Base-by-base conservation (phyloP, 2,113 vertebrate genomes). In the Otocyon megalotis region DNA sequence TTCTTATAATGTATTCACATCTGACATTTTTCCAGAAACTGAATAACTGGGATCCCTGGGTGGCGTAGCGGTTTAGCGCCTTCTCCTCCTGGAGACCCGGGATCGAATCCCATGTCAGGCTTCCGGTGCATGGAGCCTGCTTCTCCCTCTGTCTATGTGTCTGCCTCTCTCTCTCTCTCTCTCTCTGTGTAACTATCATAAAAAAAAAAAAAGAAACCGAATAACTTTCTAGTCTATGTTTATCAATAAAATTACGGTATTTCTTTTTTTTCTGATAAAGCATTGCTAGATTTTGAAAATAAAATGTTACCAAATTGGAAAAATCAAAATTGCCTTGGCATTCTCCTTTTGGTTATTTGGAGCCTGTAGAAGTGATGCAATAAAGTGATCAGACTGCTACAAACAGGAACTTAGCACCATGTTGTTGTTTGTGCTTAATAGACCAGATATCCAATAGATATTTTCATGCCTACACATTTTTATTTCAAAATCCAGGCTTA, bases 1-100 rank as follows among this genome's bases (percentile, higher is more conserved):
- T 94, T 93, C 50, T 89, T 96, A 48, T 10, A 83, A 76, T 81
- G 1, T 84, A 56, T 67, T 95, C 50, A 65, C 53, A 87, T 93
- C 4, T 72, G 58, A 74, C 77, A 94, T 63, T 93, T 11, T 53
- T 15, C 28, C 60, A 26, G 10, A 88, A 71, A 69, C 32, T 22
- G 12, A 74, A 17, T 81, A 88, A 58, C 17, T 84, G 43, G 43
- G 43, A 6, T 43, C 43, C 43, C 43, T 43, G 43, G 43, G 43
- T 43, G 43, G 43, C 5, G 43, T 5, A 43, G 43, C 5, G 43
- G 43, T 43, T 43, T 43, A 43, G 43, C 1, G 43, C 43, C 43
- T 43, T n/a, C n/a, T n/a, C n/a, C n/a, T 43, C 43, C 43, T 43
- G 5, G 43, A 43, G 43, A 43, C 43, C 43, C 43, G 5, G 43